Conservation (phyloP, 2,113 vertebrate species). For the Oreochromis spilurus region DNA sequence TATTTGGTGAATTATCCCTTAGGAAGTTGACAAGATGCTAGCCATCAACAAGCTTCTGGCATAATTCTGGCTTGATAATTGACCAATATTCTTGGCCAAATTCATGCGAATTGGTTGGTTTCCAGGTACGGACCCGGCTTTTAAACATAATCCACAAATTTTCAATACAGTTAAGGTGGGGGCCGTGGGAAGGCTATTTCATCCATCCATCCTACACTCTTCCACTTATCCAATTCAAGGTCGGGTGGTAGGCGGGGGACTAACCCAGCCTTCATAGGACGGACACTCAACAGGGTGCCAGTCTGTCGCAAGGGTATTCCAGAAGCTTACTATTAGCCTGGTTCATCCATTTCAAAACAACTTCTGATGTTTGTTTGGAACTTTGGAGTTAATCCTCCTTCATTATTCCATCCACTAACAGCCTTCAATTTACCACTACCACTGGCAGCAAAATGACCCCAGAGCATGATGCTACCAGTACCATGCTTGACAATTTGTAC, state of each 20-base stretch:
- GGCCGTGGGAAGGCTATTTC: not conserved
- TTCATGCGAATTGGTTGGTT: not conserved
- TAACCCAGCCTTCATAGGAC: not conserved
- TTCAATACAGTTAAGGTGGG: too few relatives aligned
- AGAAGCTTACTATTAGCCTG: not conserved
- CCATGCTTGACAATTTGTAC: not conserved
- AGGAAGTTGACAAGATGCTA: not conserved
- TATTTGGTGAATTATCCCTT: not conserved
- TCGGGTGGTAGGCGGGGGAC: not conserved
- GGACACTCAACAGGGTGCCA: not conserved
- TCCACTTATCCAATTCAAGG: not conserved
- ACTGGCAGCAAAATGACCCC: not conserved
- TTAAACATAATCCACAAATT: not conserved
- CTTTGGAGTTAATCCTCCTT: not conserved
- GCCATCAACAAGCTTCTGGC: not conserved
- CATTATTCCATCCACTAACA: not conserved
- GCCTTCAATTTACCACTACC: not conserved
- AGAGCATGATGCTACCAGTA: not conserved
- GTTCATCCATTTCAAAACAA: not conserved
- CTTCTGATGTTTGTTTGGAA: not conserved
- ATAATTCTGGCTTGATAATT: not conserved
- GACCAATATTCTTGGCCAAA: not conserved
- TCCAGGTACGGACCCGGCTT: not conserved
- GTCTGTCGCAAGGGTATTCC: not conserved
- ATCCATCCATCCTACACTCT: not conserved